Conservation (phyloP, 2,113 vertebrate genomes). For the Platysternon megacephalum region DNA sequence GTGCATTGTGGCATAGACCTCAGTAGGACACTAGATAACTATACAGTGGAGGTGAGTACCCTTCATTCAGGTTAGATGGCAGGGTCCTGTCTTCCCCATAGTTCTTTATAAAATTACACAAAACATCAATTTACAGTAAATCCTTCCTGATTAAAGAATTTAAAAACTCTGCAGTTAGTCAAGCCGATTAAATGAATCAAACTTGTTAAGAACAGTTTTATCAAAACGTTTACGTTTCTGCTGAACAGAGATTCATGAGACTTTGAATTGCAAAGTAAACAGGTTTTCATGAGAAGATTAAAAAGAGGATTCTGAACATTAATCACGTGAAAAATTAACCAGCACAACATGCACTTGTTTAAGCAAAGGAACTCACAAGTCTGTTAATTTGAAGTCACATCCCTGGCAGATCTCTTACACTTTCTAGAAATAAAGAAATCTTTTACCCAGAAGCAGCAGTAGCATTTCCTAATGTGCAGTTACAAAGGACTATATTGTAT, state of each 20-base stretch:
- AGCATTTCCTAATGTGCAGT: background rate
- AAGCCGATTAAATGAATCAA: constrained; percentile 59
- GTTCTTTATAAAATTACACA: constrained; percentile 35
- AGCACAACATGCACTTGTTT: background rate
- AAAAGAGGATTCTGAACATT: constrained; percentile 30
- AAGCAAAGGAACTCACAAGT: background rate
- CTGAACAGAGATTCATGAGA: constrained; percentile 66
- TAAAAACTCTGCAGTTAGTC: constrained; percentile 55
- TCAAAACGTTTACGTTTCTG: constrained; percentile 78
- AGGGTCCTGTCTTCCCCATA: rapidly evolving
- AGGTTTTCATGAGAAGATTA: constrained; percentile 50
- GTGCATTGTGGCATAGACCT: background rate
- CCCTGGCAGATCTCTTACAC: background rate
- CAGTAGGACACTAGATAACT: background rate
- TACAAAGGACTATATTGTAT: background rate
- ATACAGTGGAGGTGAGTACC: background rate
- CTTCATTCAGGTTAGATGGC: background rate
- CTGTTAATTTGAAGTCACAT: constrained; percentile 36
- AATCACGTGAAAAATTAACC: constrained; percentile 39
- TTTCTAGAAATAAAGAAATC: background rate
- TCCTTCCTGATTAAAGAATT: constrained; percentile 13
- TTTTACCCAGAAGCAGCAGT: background rate
- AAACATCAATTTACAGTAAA: constrained; percentile 17
- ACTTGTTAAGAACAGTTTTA: constrained; percentile 52
- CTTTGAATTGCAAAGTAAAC: constrained; percentile 62